phyloP scores from a whole-genome alignment of 2,113 vertebrate genomes.

The Micronycteris hirsuta region DNA sequence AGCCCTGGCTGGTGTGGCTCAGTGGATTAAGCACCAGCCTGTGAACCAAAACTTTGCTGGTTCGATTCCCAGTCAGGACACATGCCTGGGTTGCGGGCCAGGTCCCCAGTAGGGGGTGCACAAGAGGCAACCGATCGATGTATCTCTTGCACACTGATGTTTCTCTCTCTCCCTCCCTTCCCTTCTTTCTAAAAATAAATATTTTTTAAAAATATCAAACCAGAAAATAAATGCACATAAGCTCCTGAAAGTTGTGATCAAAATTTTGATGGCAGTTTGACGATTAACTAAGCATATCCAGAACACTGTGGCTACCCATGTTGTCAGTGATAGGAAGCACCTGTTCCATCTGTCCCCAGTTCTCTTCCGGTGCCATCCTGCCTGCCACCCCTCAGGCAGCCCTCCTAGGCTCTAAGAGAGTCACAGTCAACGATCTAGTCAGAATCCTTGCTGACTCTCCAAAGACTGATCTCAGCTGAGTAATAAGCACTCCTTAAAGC shows the following conservation, averaged over 20 bases:
- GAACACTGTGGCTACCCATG: fast-evolving
- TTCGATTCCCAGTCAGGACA: too few species aligned
- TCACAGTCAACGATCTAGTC: not conserved
- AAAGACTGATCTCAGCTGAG: fast-evolving
- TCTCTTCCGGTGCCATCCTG: not conserved
- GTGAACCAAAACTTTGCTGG: too few species aligned
- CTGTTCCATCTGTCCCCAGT: not conserved
- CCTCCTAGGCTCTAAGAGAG: not conserved
- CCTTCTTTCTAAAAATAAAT: too few species aligned
- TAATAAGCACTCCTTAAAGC: not conserved
- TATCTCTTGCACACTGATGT: too few species aligned
- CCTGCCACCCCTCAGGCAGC: fast-evolving
- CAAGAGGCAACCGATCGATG: too few species aligned
- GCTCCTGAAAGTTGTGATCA: not conserved
- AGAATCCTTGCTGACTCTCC: not conserved
- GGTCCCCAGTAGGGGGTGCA: too few species aligned
- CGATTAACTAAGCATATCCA: too few species aligned
- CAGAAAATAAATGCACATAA: not conserved
- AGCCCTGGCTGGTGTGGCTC: too few species aligned
- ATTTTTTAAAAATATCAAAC: not conserved
- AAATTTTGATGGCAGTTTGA: not conserved
- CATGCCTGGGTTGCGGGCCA: too few species aligned
- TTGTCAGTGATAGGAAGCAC: not conserved
- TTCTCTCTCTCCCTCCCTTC: too few species aligned
- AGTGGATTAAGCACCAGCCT: too few species aligned